Evolutionary conservation across 2,888 invertebrate species (phyloP).

Genomic region (Agonopterix arenella): DNA sequence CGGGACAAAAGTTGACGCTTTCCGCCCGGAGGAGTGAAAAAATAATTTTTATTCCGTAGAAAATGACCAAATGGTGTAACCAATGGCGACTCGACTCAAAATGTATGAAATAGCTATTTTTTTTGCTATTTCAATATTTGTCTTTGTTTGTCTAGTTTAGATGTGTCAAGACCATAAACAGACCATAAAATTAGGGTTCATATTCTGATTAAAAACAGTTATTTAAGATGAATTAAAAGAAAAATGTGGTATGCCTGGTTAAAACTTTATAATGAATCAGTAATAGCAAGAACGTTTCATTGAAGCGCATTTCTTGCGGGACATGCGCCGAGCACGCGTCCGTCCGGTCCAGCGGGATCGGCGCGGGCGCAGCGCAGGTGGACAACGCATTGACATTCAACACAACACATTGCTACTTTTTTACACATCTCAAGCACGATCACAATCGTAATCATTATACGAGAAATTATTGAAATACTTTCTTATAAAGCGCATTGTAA

Average conservation of each 20-base stretch:
- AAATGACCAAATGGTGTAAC: too few relatives aligned
- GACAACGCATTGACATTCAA: constrained; percentile 1
- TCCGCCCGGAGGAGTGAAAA: too few relatives aligned
- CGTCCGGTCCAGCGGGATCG: constrained; percentile 17
- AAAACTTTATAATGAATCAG: constrained; percentile 1
- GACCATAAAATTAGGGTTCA: too few relatives aligned
- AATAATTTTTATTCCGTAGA: too few relatives aligned
- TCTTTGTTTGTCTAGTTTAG: too few relatives aligned
- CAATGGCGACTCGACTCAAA: too few relatives aligned
- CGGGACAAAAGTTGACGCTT: too few relatives aligned
- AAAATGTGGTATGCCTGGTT: neutral
- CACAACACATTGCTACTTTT: neutral
- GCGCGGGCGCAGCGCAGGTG: constrained; percentile 15
- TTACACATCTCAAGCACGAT: neutral
- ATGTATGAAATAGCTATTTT: too few relatives aligned
- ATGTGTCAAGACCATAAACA: too few relatives aligned
- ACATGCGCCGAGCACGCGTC: constrained; percentile 42
- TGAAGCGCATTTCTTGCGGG: constrained; percentile 21
- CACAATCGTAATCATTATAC: constrained; percentile 7
- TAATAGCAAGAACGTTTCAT: constrained; percentile 9
- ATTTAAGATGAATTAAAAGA: too few relatives aligned
- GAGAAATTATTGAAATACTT: constrained; percentile 9
- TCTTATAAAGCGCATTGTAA: neutral
- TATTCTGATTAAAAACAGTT: too few relatives aligned
- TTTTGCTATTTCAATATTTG: too few relatives aligned